Conservation (phyloP, 2,113 vertebrate species). For the Tamias sibiricus region DNA sequence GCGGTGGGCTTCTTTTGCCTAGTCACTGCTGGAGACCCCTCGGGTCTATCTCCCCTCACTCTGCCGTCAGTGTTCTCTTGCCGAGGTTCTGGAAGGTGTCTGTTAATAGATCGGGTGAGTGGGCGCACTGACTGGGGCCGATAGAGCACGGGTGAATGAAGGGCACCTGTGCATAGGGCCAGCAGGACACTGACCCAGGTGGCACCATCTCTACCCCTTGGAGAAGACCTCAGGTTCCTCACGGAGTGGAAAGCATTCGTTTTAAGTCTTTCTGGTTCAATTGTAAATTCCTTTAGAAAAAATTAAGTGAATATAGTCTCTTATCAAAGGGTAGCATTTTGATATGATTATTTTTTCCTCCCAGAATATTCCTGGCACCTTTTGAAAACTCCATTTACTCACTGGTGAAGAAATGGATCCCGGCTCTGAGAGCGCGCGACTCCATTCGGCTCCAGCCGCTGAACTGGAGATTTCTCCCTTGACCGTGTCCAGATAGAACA, state of each 20-base stretch:
- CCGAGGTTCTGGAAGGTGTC: neutral
- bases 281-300: neutral
- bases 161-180: neutral
- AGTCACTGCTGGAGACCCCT: accelerated
- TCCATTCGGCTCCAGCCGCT: constrained; percentile 48
- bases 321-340: constrained; percentile 52
- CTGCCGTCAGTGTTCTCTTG: neutral
- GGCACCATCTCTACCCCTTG: no score
- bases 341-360: constrained; percentile 49
- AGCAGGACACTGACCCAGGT: accelerated
- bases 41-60: neutral
- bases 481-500: neutral
- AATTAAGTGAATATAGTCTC: constrained; percentile 19
- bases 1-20: neutral
- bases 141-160: neutral
- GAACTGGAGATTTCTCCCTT: neutral
- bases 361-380: constrained; percentile 71
- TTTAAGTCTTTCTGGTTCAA: neutral
- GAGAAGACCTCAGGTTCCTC: no score
- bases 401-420: constrained; percentile 74
- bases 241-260: neutral
- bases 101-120: neutral
- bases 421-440: constrained; percentile 44
- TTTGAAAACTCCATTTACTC: constrained; percentile 67
- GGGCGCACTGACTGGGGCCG: neutral